phyloP scores from a whole-genome alignment of 2,113 vertebrate genomes.

The Propithecus coquereli region DNA sequence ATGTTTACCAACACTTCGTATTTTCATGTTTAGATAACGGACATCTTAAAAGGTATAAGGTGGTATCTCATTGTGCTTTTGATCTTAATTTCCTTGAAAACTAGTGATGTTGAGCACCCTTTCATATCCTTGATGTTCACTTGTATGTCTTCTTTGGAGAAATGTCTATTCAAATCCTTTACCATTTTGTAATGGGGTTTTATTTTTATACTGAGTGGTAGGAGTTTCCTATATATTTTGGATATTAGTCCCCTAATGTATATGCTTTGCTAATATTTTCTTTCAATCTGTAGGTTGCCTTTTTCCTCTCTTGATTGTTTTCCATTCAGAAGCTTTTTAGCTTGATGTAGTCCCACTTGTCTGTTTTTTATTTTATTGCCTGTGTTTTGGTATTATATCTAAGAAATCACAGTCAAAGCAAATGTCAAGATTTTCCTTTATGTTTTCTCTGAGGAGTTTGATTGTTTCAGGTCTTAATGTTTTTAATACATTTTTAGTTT shows the following conservation, averaged over 20 bases:
- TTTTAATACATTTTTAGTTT: not conserved
- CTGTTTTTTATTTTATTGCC: not conserved
- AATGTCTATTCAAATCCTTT: not conserved
- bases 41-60: not conserved
- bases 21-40: not conserved
- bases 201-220: not conserved
- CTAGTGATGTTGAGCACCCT: not conserved
- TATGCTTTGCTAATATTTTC: not conserved
- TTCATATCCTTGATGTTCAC: not conserved
- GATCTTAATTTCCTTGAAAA: not conserved
- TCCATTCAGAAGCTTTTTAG: not conserved
- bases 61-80: not conserved
- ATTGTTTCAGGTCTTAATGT: not conserved
- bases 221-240: not conserved
- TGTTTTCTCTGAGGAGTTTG: not conserved
- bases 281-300: not conserved
- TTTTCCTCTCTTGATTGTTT: not conserved
- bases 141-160: not conserved
- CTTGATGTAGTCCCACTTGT: not conserved
- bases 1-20: not conserved
- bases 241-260: not conserved
- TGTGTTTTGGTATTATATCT: not conserved
- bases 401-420: not conserved
- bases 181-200: not conserved
- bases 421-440: not conserved